Evolutionary conservation across 2,113 vertebrate species (phyloP).

Genomic region (Salvelinus namaycush): DNA sequence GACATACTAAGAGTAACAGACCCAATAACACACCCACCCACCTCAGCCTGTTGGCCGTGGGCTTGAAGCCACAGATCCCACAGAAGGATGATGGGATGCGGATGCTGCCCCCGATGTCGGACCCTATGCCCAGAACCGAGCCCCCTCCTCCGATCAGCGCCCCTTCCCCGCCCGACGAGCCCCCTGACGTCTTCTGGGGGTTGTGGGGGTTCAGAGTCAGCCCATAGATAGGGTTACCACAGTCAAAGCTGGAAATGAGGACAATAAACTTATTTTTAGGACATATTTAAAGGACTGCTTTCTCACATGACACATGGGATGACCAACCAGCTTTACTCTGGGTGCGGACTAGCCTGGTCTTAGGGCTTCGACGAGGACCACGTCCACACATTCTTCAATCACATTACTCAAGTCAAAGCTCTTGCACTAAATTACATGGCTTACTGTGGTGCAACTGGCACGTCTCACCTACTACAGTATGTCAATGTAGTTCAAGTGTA

Average conservation of each 20-base stretch:
- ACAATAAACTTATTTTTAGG: neutral
- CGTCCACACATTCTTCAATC: neutral
- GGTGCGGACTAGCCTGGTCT: neutral
- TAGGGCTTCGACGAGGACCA: neutral
- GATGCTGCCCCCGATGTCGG: slow-evolving; percentile 72
- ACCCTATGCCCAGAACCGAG: slow-evolving; percentile 73
- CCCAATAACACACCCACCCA: slow-evolving; percentile 17
- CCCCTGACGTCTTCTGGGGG: slow-evolving; percentile 71
- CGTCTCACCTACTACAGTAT: too few relatives aligned
- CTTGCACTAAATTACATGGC: neutral
- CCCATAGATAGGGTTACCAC: slow-evolving; percentile 77
- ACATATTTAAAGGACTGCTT: neutral
- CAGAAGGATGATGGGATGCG: slow-evolving; percentile 73
- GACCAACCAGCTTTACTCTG: neutral
- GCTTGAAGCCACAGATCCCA: slow-evolving; percentile 73
- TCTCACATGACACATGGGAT: neutral
- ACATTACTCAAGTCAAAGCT: neutral
- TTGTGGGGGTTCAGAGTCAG: slow-evolving; percentile 72
- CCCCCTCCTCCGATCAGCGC: slow-evolving; percentile 71
- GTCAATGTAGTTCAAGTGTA: too few relatives aligned
- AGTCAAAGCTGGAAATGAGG: slow-evolving; percentile 69
- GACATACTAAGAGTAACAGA: too few relatives aligned
- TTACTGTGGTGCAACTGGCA: too few relatives aligned
- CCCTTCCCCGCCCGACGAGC: slow-evolving; percentile 74
- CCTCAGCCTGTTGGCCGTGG: slow-evolving; percentile 69